Conservation (phyloP, 2,888 invertebrate species). For the Balanococcus diminutus region DNA sequence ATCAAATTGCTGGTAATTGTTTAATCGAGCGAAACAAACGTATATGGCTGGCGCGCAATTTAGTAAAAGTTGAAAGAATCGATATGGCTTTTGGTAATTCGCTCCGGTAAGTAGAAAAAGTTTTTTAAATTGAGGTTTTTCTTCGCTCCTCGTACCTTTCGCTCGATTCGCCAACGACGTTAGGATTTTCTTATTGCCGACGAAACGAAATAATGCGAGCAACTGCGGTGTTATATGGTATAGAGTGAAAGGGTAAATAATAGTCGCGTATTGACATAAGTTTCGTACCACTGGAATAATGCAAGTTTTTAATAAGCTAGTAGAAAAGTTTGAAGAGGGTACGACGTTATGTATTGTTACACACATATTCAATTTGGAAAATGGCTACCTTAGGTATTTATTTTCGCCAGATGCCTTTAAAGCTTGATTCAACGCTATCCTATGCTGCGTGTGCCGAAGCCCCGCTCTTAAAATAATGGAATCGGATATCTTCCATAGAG, state of each 20-base stretch:
- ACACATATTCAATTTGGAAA: constrained; percentile 57
- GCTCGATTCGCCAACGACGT: neutral
- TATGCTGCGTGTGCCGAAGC: constrained; percentile 8
- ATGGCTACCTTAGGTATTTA: constrained; percentile 56
- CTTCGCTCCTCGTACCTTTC: neutral
- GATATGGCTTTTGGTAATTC: constrained; percentile 30
- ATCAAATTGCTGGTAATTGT: neutral
- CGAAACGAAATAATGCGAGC: neutral
- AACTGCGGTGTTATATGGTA: neutral
- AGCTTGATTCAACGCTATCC: constrained; percentile 50
- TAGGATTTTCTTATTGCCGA: neutral
- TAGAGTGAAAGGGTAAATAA: neutral
- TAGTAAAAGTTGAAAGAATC: constrained; percentile 22
- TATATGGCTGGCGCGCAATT: constrained; percentile 4
- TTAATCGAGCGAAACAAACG: constrained; percentile 31
- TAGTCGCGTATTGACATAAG: constrained; percentile 54
- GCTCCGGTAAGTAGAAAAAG: constrained; percentile 15
- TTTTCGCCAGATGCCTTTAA: constrained; percentile 53
- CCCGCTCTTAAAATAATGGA: constrained; percentile 51
- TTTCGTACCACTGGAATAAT: constrained; percentile 40
- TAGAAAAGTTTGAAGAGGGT: constrained; percentile 53
- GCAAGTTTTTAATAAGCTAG: constrained; percentile 49
- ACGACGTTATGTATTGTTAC: constrained; percentile 56
- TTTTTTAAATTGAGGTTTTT: constrained; percentile 19
- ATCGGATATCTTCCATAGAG: constrained; percentile 46